Conservation (phyloP, 2,113 vertebrate species). For the Lagenorhynchus albirostris region DNA sequence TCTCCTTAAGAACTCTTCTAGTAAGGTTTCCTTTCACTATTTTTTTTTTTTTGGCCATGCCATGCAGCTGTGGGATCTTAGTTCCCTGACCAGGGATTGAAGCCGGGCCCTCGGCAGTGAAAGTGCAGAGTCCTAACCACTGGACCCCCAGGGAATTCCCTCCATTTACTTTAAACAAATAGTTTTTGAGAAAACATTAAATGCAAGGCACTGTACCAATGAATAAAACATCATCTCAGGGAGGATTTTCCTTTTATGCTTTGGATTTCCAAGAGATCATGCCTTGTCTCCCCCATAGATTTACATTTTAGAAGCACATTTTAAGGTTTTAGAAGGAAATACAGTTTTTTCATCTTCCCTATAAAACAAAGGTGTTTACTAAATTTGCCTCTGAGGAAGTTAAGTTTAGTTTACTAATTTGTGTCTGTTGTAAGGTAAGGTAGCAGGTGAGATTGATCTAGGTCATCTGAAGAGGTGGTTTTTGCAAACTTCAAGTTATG, state of each 20-base stretch:
- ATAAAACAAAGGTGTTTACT: background rate
- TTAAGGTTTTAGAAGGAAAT: background rate
- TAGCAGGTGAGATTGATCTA: background rate
- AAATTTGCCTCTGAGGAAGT: background rate
- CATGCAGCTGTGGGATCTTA: background rate
- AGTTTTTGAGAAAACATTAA: background rate
- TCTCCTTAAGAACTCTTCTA: background rate
- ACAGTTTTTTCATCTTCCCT: background rate
- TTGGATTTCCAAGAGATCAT: slow-evolving; percentile 30
- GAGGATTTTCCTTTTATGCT: background rate
- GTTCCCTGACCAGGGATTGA: background rate
- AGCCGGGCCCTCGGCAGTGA: background rate
- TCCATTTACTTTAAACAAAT: slow-evolving; percentile 45
- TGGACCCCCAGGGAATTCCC: background rate
- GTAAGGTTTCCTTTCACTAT: background rate
- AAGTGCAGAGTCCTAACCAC: background rate
- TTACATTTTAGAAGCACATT: slow-evolving; percentile 1
- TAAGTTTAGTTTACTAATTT: background rate
- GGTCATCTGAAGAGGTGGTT: background rate
- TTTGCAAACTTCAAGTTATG: background rate
- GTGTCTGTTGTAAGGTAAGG: background rate
- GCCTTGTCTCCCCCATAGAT: background rate
- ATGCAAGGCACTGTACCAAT: background rate
- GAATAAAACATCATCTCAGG: slow-evolving; percentile 42
- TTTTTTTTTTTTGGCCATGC: background rate